These are phyloP conservation scores for Myodes glareolus DNA, from an alignment of 2,113 vertebrate species.

Conservation along the genomic window DNA sequence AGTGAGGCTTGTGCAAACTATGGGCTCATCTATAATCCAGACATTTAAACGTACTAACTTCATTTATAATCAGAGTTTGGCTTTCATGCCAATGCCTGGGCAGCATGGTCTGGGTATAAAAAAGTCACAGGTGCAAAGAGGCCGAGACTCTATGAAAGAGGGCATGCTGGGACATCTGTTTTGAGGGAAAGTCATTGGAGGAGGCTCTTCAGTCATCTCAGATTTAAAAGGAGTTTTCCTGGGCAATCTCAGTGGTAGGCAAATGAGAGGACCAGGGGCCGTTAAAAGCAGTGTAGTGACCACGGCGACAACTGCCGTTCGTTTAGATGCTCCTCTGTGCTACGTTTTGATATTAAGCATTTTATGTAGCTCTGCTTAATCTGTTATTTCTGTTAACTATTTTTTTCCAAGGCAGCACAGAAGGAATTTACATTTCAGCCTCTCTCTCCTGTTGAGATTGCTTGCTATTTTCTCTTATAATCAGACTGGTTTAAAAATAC, in stretches of 20 bases:
- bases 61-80: conserved; percentile 17
- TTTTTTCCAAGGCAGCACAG: not conserved
- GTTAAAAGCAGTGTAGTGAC: not conserved
- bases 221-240: conserved; percentile 24
- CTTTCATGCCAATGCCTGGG: not conserved
- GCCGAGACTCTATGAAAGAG: not conserved
- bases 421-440: not conserved
- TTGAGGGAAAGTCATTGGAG: not conserved
- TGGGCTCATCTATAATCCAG: conserved; percentile 7
- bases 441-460: not conserved
- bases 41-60: not conserved
- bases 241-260: not conserved
- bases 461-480: conserved; percentile 32
- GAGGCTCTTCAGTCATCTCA: not conserved
- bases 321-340: not conserved
- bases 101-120: not conserved
- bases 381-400: not conserved
- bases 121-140: not conserved
- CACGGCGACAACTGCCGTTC: not conserved
- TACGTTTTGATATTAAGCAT: not conserved
- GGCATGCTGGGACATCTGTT: not conserved
- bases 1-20: not conserved
- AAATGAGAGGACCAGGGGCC: not conserved
- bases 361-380: not conserved
- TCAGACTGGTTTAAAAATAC: conserved; percentile 29